These are phyloP conservation scores for Drosophila subsilvestris DNA, from an alignment of 2,888 invertebrate species.

Conservation along the genomic window DNA sequence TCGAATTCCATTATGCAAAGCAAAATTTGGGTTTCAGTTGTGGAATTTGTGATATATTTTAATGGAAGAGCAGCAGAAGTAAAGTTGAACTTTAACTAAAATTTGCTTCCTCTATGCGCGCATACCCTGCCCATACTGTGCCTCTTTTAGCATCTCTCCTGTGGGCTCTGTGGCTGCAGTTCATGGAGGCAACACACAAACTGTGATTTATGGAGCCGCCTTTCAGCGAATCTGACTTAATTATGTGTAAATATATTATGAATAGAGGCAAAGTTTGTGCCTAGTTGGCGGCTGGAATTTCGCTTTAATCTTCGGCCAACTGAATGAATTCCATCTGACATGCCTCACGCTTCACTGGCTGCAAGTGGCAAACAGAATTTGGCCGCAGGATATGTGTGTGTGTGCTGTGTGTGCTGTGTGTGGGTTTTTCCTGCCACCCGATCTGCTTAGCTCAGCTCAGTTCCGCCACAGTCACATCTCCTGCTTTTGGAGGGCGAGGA, in stretches of 20 bases:
- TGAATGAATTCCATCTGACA: constrained; percentile 62
- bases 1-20: background rate
- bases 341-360: constrained; percentile 59
- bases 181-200: background rate
- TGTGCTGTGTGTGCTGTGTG: background rate
- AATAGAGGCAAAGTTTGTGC: constrained; percentile 29
- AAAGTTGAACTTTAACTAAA: constrained; percentile 27
- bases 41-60: background rate
- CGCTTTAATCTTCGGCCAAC: constrained; percentile 55
- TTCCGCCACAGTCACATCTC: constrained; percentile 24
- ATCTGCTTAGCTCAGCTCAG: constrained; percentile 20
- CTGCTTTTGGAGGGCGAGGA: constrained; percentile 26
- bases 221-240: constrained; percentile 55
- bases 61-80: too few relatives aligned
- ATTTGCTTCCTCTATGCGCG: constrained; percentile 4
- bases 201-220: constrained; percentile 58
- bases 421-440: background rate
- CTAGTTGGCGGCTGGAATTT: constrained; percentile 56
- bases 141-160: background rate
- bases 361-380: constrained; percentile 27
- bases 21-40: background rate
- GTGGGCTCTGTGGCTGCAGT: background rate
- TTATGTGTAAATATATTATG: constrained; percentile 55
- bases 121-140: background rate
- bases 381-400: constrained; percentile 41